Evolutionary conservation across 2,113 vertebrate species (phyloP), one percentile per base, ranked within the genome.

Genomic region (Callithrix jacchus): DNA sequence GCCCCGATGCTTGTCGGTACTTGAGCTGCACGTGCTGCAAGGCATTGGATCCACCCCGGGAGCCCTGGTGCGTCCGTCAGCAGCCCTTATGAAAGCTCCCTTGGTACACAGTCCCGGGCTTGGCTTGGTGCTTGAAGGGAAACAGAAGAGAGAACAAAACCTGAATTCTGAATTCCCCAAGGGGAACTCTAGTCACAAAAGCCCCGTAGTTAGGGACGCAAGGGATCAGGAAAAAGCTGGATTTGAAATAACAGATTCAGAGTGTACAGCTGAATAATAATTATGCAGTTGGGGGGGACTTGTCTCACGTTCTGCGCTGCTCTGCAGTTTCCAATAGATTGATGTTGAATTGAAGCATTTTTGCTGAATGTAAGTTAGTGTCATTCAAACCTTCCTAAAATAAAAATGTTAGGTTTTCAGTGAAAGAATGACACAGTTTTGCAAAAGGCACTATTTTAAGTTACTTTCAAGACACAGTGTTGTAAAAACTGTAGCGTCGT

Each of bases 291-390:
- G 0, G 14, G 0, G 14, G 30, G 45, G 49, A 11, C 35, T 42
- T 7, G 6, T 3, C 35, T 20, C 9, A 0, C 0, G 0, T 11
- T 2, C 1, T 0, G 45, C 30, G 3, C 66, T 17, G 54, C 10
- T 10, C 0, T 27, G 56, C 2, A 0, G 23, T 8, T 42, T 20
- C 17, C 64, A 81, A 35, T 7, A 35, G 73, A 21, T 27, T 4
- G 8, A 2, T 20, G 49, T 27, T 42, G 12, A n/a, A 6, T n/a
- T 42, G 17, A 20, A 35, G 49, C 61, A 4, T 45, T 76, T 74
- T 25, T 49, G 42, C 52, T 74, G 25, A 49, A 32, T 14, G 35
- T 42, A 16, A 56, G 35, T 80, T 18, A 2, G 40, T 20, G 16
- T 81, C 85, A 12, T 27, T 56, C 49, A 68, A 1, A 68, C n/a